These are phyloP conservation scores for Rhinichthys osculus DNA, from an alignment of 2,797 vertebrate genomes.

Conservation along the genomic window DNA sequence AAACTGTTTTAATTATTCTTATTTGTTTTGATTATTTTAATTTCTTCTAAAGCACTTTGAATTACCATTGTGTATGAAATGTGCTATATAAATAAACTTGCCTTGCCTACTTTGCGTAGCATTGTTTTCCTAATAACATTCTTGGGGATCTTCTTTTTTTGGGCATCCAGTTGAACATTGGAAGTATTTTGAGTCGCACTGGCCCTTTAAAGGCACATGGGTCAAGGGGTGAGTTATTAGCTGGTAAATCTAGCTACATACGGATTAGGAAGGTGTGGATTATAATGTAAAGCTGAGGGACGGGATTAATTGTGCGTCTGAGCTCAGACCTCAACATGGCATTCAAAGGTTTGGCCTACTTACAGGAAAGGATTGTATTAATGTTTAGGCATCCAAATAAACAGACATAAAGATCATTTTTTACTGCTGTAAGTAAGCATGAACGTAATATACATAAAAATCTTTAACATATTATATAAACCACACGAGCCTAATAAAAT, in stretches of 20 bases:
- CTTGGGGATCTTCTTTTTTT: background rate
- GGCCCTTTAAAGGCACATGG: constrained; percentile 25
- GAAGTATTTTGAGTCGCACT: background rate
- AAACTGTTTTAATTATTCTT: too few species aligned
- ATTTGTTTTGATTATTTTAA: too few species aligned
- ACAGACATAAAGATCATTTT: constrained; percentile 13
- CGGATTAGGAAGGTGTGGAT: constrained; percentile 40
- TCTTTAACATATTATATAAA: background rate
- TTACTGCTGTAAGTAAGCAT: background rate
- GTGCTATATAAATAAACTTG: too few species aligned
- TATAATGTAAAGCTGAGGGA: constrained; percentile 38
- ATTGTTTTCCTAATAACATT: background rate
- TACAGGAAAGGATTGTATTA: background rate
- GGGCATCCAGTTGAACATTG: background rate
- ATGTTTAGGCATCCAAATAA: background rate
- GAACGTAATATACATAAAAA: background rate
- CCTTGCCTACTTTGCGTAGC: background rate
- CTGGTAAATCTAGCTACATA: constrained; percentile 9
- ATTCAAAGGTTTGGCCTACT: constrained; percentile 33
- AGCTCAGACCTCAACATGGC: background rate
- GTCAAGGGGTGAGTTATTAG: constrained; percentile 28
- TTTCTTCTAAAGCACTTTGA: too few species aligned
- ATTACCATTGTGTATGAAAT: too few species aligned
- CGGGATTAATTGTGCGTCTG: background rate
- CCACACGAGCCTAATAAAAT: background rate